A percentile compares a stretch with the other conserved stretches of the same genome.
Conservation (phyloP, 1,140 invertebrate species). For the Alviniconcha marisindica region DNA sequence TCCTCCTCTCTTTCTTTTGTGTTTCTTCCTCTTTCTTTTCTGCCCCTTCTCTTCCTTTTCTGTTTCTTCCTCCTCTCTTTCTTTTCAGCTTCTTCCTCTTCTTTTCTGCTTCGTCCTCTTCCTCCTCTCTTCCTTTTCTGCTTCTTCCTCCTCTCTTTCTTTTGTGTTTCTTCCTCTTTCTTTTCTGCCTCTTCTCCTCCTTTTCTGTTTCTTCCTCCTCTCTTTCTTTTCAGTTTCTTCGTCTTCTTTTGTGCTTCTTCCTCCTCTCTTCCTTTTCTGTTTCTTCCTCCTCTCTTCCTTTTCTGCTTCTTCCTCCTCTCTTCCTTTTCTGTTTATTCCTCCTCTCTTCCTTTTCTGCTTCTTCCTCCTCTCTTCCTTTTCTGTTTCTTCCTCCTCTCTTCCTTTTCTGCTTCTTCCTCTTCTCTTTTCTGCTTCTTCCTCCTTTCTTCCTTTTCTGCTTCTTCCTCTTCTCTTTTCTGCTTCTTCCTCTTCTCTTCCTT, state of each 20-base stretch:
- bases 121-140: not conserved
- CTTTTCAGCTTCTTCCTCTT: not conserved
- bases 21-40: no score
- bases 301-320: not conserved
- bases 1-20: no score
- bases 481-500: not conserved
- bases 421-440: not conserved
- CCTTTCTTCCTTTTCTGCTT: not conserved
- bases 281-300: not conserved
- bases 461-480: not conserved
- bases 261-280: not conserved
- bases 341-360: not conserved
- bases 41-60: no score
- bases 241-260: not conserved
- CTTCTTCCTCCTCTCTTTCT: not conserved
- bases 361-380: not conserved
- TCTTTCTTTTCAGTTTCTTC: not conserved
- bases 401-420: not conserved
- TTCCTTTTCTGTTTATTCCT: no score
- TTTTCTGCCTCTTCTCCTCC: not conserved
- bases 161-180: no score
- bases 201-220: no score
- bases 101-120: not conserved
- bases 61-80: no score
- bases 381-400: not conserved